These are phyloP conservation scores for Punctoribates punctum DNA, from an alignment of 2,888 invertebrate species.

Conservation along the genomic window DNA sequence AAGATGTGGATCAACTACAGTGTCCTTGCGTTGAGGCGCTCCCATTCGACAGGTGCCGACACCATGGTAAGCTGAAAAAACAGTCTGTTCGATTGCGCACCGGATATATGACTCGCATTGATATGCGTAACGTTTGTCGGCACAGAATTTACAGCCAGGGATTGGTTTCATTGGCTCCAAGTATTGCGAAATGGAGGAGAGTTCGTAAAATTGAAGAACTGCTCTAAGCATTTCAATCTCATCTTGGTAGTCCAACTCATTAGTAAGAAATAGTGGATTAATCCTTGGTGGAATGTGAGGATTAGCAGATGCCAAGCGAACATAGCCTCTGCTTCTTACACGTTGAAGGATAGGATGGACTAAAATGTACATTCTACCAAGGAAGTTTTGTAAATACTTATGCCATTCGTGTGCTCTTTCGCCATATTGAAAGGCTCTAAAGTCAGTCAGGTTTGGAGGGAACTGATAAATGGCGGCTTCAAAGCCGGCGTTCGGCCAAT, in stretches of 20 bases:
- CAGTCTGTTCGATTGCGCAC: neutral
- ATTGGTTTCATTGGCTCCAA: neutral
- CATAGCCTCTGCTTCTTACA: neutral
- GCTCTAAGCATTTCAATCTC: neutral
- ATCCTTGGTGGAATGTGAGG: neutral
- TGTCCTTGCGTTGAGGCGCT: neutral
- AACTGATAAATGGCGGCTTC: neutral
- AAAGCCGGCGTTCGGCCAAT: neutral
- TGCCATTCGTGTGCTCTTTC: neutral
- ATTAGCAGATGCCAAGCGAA: neutral
- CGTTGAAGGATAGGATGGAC: neutral
- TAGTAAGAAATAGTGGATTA: neutral
- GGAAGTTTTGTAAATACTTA: neutral
- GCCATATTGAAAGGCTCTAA: neutral
- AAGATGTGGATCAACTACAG: neutral
- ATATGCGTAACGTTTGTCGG: neutral
- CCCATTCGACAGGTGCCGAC: conserved; percentile 3
- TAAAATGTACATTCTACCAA: neutral
- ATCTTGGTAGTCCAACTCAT: neutral
- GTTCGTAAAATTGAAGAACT: neutral
- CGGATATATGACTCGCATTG: neutral
- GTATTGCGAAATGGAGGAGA: neutral
- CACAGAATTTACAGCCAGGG: neutral
- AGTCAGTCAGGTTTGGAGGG: neutral
- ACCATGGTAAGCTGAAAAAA: neutral